Percentiles rank a stretch among this genome's conserved stretches.
These are phyloP conservation scores for Phrynocephalus guinanensis DNA, from an alignment of 2,797 vertebrate species.

Conservation along the genomic window DNA sequence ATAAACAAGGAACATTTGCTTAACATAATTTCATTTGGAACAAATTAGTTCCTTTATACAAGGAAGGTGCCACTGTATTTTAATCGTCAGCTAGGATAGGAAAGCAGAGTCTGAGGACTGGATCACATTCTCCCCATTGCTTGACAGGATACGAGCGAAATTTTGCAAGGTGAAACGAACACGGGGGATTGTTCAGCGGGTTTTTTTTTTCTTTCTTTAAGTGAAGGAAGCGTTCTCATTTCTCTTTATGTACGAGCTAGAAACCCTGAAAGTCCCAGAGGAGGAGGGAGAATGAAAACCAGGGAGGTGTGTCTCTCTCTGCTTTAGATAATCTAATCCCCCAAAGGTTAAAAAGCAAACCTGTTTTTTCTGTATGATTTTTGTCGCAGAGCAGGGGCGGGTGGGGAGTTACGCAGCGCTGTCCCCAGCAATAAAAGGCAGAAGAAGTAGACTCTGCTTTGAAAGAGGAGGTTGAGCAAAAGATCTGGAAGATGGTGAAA, in stretches of 20 bases:
- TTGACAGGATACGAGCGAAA: background rate
- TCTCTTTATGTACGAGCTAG: background rate
- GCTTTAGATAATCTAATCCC: background rate
- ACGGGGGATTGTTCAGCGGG: background rate
- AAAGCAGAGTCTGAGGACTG: background rate
- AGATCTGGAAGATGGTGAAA: background rate
- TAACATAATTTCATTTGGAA: no score
- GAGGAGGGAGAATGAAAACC: background rate
- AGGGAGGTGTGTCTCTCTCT: background rate
- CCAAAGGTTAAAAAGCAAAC: conserved; percentile 3
- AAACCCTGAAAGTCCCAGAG: background rate
- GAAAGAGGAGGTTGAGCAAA: no score
- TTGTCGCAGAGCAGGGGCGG: background rate
- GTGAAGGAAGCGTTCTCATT: background rate
- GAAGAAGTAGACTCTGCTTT: background rate
- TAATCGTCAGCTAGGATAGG: background rate
- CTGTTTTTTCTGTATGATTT: background rate
- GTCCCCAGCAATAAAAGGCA: background rate
- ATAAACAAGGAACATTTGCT: no score
- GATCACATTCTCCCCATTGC: background rate
- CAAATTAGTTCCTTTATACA: no score
- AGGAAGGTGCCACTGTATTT: no score
- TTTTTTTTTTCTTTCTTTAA: no score
- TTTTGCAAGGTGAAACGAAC: background rate
- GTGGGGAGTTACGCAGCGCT: background rate